Base-by-base conservation (phyloP, 2,797 vertebrate species). In the Acanthurus leucopareius region DNA sequence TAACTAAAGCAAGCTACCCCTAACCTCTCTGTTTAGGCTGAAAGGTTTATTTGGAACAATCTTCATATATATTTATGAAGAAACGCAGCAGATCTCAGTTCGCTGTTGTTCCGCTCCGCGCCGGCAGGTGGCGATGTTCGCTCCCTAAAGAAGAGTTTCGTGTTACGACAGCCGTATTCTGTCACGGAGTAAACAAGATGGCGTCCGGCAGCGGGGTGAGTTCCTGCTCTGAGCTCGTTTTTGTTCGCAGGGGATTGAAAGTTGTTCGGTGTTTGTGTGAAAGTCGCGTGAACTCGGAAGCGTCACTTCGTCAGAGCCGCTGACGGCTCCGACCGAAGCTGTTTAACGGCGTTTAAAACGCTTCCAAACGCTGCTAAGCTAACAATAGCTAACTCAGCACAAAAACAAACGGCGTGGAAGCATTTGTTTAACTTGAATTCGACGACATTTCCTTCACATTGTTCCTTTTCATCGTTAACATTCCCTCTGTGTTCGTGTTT, bases 191-290 rank as follows among this genome's bases (percentile, higher is more conserved):
- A 70, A 84, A 87, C 86, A 95, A 93, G 85, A 96, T 96, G 95
- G 95, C 95, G 91, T 94, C 95, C 0, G 82, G 95, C 25, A 95
- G 95, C 20, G 94, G 93, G 81, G 95, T 96, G 72, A 91, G 94
- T 84, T 40, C 17, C 16, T 17, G 10, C 22, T 49, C 22, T 9
- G 10, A 13, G 20, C 14, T 25, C 32, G 7, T 32, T 72, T 25
- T 67, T 19, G 22, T 3, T 38, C 15, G 57, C 10, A 3, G 9
- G 0, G 49, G 61, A n/a, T 1, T 15, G 0, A 17, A 68, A 35
- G 15, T 4, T 0, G 5, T 0, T 10, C 3, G 0, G 16, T 0
- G 16, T 1, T 40, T 3, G 2, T 0, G 13, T 2, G 1, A 16
- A 8, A 28, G 10, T 16, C 0, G 2, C 6, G 20, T 13, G 0